Base-by-base conservation (phyloP, 2,888 invertebrate genomes). In the Limnephilus auricula region DNA sequence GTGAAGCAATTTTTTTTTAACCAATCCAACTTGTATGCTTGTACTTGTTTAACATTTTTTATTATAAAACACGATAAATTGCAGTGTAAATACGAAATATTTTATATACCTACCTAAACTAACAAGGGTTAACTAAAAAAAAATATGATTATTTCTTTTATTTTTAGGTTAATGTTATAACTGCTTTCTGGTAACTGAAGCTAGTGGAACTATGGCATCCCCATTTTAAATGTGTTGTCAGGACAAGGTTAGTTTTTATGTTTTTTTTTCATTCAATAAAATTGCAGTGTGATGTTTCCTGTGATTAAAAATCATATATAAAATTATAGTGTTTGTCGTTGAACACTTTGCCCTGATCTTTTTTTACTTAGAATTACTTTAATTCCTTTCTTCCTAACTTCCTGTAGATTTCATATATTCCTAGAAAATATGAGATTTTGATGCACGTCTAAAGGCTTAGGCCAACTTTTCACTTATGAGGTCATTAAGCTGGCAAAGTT, bases 381-480 rank as follows among this genome's bases (percentile, higher is more conserved):
- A 6, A 5, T 50, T 32, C 2, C 32, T 32, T 82, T 82, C 32
- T 82, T 82, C 12, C 65, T 82, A 15, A 37, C 34, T 82, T 25
- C 25, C 25, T 15, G 32, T 31, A n/a, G 25, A 34, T 37, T 82
- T 25, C 34, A 82, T 82, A 82, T n/a, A 25, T 34, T 82, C 32
- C 31, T 34, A 34, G 30, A 31, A 85, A 40, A 45, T 85, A n/a
- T 12, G 12, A 15, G 34, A 37, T 85, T 85, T 85, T 37, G 84
- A 85, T 45, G 84, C 84, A 85, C 45, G 84, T 85, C 45, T 40
- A 84, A 30, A n/a, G 84, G 32, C 31, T 32, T 82, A 15, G 32
- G 82, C 31, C 32, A 85, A 85, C 84, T 85, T 85, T 85, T 85
- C 84, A 40, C 84, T 85, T 85, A 85, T 85, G 84, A 45, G 40